phyloP scores from a whole-genome alignment of 2,113 vertebrate genomes.

The Pagrus major region DNA sequence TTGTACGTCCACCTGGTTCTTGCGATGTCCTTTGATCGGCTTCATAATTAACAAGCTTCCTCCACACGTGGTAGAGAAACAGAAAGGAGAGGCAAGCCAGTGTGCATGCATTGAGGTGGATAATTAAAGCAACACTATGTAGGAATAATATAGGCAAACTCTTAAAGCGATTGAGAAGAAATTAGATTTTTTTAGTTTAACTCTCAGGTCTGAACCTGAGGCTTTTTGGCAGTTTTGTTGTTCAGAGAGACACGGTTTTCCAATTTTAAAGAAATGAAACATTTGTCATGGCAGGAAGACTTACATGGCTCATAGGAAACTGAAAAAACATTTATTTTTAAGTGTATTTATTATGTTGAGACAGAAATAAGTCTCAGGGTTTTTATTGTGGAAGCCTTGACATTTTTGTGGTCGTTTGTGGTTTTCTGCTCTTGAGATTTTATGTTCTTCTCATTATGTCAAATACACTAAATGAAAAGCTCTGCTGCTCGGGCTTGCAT shows the following conservation, averaged over 20 bases:
- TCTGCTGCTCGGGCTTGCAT: neutral
- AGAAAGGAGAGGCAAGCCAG: too few relatives aligned
- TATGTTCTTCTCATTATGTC: neutral
- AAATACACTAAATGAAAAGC: neutral
- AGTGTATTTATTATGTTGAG: neutral
- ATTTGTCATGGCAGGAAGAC: neutral
- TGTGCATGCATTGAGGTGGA: too few relatives aligned
- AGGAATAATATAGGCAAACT: too few relatives aligned
- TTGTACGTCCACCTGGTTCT: too few relatives aligned
- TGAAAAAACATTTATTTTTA: neutral
- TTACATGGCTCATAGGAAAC: neutral
- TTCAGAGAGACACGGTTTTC: neutral
- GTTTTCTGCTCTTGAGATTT: neutral
- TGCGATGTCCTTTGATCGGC: too few relatives aligned
- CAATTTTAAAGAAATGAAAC: neutral
- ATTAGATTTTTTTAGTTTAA: too few relatives aligned
- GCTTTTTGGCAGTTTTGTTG: neutral
- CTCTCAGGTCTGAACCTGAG: neutral
- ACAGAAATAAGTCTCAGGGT: neutral
- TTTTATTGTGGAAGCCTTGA: neutral
- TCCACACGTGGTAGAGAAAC: too few relatives aligned
- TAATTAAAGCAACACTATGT: too few relatives aligned
- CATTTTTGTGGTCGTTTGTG: neutral
- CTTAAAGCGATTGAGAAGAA: too few relatives aligned
- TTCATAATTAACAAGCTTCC: too few relatives aligned